Conservation (phyloP, 2,888 invertebrate species). For the Platerodrilus igneus region DNA sequence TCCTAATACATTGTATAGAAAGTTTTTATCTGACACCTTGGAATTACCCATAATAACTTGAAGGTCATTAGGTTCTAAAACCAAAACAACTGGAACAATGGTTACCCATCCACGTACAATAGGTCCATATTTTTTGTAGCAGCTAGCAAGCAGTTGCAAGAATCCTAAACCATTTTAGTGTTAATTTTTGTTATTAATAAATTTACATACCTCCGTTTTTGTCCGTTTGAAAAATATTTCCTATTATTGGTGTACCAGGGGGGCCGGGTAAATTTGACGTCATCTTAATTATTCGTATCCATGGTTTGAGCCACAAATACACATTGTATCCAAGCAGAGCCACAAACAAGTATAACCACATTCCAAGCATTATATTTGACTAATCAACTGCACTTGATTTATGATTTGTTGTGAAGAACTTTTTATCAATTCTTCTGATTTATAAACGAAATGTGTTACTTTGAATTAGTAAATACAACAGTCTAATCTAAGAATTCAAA, state of each 20-base stretch:
- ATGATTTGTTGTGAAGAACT: too few relatives aligned
- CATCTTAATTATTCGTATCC: conserved; percentile 43
- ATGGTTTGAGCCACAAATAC: conserved; percentile 13
- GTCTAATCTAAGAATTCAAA: too few relatives aligned
- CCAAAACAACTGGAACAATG: conserved; percentile 51
- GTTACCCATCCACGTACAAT: conserved; percentile 54
- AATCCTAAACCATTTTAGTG: too few relatives aligned
- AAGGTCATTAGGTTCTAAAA: conserved; percentile 54
- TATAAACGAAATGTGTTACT: too few relatives aligned
- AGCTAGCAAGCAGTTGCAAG: too few relatives aligned
- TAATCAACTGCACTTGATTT: too few relatives aligned
- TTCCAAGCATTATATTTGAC: too few relatives aligned
- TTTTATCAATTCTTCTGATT: too few relatives aligned
- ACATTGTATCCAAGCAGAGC: too few relatives aligned
- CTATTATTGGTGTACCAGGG: conserved; percentile 50
- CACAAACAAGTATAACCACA: too few relatives aligned
- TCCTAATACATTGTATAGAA: conserved; percentile 53
- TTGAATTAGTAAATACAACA: too few relatives aligned
- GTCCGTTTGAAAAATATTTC: conserved; percentile 49
- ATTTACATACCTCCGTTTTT: conserved; percentile 50
- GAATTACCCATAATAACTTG: conserved; percentile 52
- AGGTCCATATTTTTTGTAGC: conserved; percentile 48
- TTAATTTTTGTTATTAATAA: too few relatives aligned
- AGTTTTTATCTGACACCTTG: conserved; percentile 53
- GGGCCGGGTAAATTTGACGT: conserved; percentile 52